Conservation (phyloP, 2,888 invertebrate genomes). For the Ophioninae sp. region DNA sequence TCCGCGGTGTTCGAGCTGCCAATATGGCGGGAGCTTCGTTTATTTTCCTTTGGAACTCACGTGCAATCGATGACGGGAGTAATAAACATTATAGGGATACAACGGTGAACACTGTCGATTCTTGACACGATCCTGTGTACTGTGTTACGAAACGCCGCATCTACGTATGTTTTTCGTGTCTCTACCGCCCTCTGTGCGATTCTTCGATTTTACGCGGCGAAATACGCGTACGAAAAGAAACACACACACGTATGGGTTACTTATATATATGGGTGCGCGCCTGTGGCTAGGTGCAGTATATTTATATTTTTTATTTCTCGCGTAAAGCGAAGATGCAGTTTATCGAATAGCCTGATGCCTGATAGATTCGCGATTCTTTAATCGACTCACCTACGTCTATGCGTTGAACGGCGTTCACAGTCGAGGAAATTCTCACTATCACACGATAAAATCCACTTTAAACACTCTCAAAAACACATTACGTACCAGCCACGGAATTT, state of each 20-base stretch:
- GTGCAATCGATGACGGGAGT: conserved; percentile 2
- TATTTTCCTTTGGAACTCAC: conserved; percentile 3
- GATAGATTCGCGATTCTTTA: background rate
- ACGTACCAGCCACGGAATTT: conserved; percentile 75
- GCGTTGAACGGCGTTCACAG: conserved; percentile 72
- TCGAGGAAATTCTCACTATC: conserved; percentile 75
- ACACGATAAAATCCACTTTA: conserved; percentile 74
- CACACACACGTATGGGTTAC: background rate
- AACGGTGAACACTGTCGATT: background rate
- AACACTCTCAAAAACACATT: conserved; percentile 77
- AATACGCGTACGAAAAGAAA: background rate
- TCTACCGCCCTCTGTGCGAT: conserved; percentile 47
- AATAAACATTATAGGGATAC: background rate
- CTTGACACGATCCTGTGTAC: conserved; percentile 13
- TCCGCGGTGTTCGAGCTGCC: conserved; percentile 34
- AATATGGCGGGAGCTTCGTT: conserved; percentile 48
- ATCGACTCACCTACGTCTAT: conserved; percentile 69
- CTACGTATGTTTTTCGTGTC: conserved; percentile 33
- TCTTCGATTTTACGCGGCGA: conserved; percentile 41
- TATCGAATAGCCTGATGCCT: background rate
- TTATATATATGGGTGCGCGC: conserved; percentile 22
- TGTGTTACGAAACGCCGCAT: conserved; percentile 18
- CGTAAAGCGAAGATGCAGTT: conserved; percentile 28
- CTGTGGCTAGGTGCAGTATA: conserved; percentile 67
- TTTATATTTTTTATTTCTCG: conserved; percentile 66